Conservation (phyloP, 2,113 vertebrate genomes). For the Nycticryphes semicollaris region DNA sequence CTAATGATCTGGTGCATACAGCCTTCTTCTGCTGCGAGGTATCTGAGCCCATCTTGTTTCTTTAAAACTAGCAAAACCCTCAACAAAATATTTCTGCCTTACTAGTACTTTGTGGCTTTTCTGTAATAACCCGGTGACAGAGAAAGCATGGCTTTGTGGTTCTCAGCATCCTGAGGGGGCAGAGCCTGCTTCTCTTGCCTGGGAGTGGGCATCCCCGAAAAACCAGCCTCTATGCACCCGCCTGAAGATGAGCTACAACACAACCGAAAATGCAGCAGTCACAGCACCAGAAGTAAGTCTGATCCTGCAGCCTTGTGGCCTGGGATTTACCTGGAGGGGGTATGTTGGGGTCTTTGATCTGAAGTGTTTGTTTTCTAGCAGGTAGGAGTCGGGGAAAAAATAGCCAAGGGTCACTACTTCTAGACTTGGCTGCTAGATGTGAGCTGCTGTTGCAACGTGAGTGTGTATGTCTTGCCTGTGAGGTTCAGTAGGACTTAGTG, state of each 20-base stretch:
- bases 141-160: background rate
- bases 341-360: background rate
- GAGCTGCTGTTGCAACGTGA: background rate
- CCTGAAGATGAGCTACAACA: constrained; percentile 28
- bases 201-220: background rate
- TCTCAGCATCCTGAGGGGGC: background rate
- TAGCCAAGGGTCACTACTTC: background rate
- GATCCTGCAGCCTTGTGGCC: background rate
- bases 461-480: accelerated
- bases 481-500: background rate
- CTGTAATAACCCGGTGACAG: background rate
- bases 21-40: background rate
- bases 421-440: background rate
- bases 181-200: background rate
- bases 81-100: background rate
- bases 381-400: background rate
- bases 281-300: constrained; percentile 33
- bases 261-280: constrained; percentile 34
- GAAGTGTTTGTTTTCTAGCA: background rate
- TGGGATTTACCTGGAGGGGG: background rate
- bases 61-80: background rate
- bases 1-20: constrained; percentile 48
- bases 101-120: background rate
- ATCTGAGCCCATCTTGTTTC: constrained; percentile 24
- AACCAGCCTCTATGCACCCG: background rate